Percentiles rank a stretch among this genome's conserved stretches.
Conservation (phyloP, 2,797 vertebrate genomes). For the Nannoperca obscura region DNA sequence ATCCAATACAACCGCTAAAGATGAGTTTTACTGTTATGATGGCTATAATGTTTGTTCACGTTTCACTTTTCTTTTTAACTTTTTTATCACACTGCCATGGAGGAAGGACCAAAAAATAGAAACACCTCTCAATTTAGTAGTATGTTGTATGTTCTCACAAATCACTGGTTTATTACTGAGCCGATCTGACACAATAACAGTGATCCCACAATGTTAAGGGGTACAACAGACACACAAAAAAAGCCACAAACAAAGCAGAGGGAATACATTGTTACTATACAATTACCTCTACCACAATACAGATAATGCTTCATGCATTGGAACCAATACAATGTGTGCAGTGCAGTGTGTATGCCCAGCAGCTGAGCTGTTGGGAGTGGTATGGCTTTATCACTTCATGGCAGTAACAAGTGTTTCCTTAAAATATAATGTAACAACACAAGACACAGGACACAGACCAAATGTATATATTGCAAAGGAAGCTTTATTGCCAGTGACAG, state of each 20-base stretch:
- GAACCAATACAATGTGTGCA: constrained; percentile 43
- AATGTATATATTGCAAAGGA: constrained; percentile 82
- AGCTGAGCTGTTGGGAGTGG: not conserved
- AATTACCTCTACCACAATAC: constrained; percentile 25
- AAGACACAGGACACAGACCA: constrained; percentile 59
- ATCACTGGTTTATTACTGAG: constrained; percentile 20
- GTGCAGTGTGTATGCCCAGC: constrained; percentile 17
- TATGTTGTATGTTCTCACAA: constrained; percentile 4
- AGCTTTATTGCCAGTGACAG: constrained; percentile 88
- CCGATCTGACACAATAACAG: constrained; percentile 19
- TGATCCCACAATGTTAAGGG: constrained; percentile 5
- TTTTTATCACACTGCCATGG: not conserved
- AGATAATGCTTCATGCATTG: constrained; percentile 62
- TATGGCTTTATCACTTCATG: constrained; percentile 16
- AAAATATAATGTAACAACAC: not conserved
- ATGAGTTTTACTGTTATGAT: not conserved
- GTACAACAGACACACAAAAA: constrained; percentile 35
- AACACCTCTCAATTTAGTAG: not conserved
- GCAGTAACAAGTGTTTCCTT: constrained; percentile 7
- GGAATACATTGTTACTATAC: constrained; percentile 31
- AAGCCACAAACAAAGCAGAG: constrained; percentile 46
- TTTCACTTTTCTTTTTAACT: too few species aligned
- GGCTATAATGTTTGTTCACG: not conserved
- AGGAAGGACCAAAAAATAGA: not conserved
- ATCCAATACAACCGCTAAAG: not conserved